Evolutionary conservation across 2,888 invertebrate species (phyloP).

Genomic region (Dasysyrphus albostriatus): DNA sequence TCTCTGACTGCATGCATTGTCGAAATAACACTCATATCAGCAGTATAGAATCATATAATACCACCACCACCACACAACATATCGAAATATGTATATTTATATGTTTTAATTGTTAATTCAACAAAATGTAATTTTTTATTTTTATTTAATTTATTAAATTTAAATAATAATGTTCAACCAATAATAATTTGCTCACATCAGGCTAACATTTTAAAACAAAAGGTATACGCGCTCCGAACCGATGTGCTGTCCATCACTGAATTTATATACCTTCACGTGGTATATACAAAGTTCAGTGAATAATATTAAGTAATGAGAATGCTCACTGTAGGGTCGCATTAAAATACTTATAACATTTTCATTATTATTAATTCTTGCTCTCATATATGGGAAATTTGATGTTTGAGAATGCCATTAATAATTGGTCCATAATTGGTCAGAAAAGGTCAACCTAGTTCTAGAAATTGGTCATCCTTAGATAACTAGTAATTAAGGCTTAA

Average conservation of each 20-base stretch:
- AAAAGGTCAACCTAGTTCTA: no score
- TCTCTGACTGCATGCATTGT: slow-evolving; percentile 18
- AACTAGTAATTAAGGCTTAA: no score
- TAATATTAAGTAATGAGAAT: background rate
- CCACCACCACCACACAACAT: background rate
- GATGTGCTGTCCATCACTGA: slow-evolving; percentile 19
- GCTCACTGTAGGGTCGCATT: background rate
- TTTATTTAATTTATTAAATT: slow-evolving; percentile 46
- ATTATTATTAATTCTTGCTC: no score
- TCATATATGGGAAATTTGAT: no score
- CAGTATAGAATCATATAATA: background rate
- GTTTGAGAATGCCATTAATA: no score
- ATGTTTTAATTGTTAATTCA: slow-evolving; percentile 55
- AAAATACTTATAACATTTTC: background rate
- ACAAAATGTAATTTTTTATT: slow-evolving; percentile 37
- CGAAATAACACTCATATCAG: background rate
- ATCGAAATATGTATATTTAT: no score
- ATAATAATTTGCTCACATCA: slow-evolving; percentile 35
- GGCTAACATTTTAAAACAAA: background rate
- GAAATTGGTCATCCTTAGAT: no score
- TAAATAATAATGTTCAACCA: slow-evolving; percentile 45
- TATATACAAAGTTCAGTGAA: slow-evolving; percentile 8
- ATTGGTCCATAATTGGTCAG: no score
- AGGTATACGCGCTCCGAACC: background rate
- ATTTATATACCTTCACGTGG: background rate